phyloP scores from a whole-genome alignment of 2,113 vertebrate genomes.

The Grallaria varia region DNA sequence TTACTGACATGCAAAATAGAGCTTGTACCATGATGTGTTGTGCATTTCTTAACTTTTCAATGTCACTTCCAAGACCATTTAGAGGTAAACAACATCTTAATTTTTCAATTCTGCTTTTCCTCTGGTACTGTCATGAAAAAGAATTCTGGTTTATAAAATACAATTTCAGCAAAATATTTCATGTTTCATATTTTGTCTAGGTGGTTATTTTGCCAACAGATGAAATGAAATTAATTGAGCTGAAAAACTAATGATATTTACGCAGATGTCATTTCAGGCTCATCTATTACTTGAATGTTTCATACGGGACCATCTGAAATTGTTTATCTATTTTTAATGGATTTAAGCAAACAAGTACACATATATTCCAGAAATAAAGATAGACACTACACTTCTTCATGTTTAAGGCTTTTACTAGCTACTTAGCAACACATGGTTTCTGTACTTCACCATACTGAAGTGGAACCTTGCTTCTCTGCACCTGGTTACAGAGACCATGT shows the following conservation, averaged over 20 bases:
- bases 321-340: constrained; percentile 18
- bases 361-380: background rate
- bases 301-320: constrained; percentile 44
- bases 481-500: background rate
- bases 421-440: background rate
- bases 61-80: background rate
- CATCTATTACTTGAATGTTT: constrained; percentile 21
- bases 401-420: background rate
- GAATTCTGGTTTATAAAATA: background rate
- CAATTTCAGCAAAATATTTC: constrained; percentile 18
- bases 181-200: background rate
- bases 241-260: constrained; percentile 27
- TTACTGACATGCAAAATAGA: background rate
- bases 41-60: background rate
- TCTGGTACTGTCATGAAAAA: background rate
- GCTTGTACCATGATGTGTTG: background rate
- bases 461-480: background rate
- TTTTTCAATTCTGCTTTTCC: constrained; percentile 2
- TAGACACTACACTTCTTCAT: background rate
- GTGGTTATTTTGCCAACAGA: constrained; percentile 28
- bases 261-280: constrained; percentile 43
- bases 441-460: background rate
- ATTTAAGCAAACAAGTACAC: background rate
- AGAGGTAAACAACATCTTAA: background rate
- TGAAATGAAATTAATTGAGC: constrained; percentile 61